Base-by-base conservation (phyloP, 2,113 vertebrate genomes). In the Oryzias melastigma region DNA sequence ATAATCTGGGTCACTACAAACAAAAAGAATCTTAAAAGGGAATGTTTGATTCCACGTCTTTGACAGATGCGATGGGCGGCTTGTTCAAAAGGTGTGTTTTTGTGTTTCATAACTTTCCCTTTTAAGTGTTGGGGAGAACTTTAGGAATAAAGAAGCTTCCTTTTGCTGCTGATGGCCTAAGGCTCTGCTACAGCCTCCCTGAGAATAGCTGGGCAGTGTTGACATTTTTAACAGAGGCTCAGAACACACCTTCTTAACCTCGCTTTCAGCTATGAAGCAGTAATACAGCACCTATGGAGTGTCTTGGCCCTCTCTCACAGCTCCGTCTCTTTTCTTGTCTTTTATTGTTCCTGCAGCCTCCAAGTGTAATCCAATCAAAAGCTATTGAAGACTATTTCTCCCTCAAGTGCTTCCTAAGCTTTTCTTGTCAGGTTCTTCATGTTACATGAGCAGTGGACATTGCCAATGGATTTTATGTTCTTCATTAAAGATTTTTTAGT, bases 151-250 rank as follows among this genome's bases (percentile, higher is more conserved):
- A 25, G 48, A 54, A 49, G 4, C 5, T 60, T 44, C 14, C 12
- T 42, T 22, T 49, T 48, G 14, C 7, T 52, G 35, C 51, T 25
- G 5, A 8, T 7, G 1, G 51, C 62, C 55, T 58, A 7, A 24
- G 67, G 58, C 55, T 44, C 16, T 63, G 47, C n/a, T 47, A 27
- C 20, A 20, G 46, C 47, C 10, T 66, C 62, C 44, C n/a, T 22
- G 49, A 72, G 27, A 60, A 45, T 49, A 45, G 41, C 5, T 49
- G 25, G n/a, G 2, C n/a, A 43, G 18, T 14, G 12, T 18, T 52
- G 27, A 46, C 52, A 47, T 62, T 54, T 75, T 49, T 45, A 64
- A 68, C 67, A 6, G 56, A 68, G 49, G 24, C 40, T 62, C 42
- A 46, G 58, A 57, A 57, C 5, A 16, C 16, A 62, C 46, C 1